These are phyloP conservation scores for Oxyteleia sp. DNA, from an alignment of 2,888 invertebrate genomes.

Conservation along the genomic window DNA sequence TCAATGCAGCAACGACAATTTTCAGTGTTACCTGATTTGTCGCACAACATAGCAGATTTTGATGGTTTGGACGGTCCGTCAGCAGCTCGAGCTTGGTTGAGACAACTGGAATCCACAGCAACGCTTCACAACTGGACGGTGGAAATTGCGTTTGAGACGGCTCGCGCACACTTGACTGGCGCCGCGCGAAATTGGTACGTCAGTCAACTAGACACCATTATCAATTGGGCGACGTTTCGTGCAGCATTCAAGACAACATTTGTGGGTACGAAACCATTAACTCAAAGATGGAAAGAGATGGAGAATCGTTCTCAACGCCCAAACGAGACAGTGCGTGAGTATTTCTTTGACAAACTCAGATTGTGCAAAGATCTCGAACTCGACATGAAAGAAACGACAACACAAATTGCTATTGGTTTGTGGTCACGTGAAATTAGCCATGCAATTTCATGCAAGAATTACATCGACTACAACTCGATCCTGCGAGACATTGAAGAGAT, in stretches of 20 bases:
- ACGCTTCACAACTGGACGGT: slow-evolving; percentile 20
- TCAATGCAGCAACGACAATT: slow-evolving; percentile 12
- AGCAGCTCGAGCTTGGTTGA: slow-evolving; percentile 8
- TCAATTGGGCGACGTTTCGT: slow-evolving; percentile 16
- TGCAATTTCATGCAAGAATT: slow-evolving; percentile 3
- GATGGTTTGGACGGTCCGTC: slow-evolving; percentile 12
- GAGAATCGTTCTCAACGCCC: slow-evolving; percentile 20
- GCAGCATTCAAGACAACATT: slow-evolving; percentile 25
- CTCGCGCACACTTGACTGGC: slow-evolving; percentile 10
- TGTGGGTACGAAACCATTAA: slow-evolving; percentile 17
- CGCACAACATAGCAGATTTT: slow-evolving; percentile 33
- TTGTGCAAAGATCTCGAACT: slow-evolving; percentile 55
- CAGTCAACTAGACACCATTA: slow-evolving; percentile 5
- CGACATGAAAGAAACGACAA: slow-evolving; percentile 29
- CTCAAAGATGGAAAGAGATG: slow-evolving; percentile 64
- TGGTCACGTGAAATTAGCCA: slow-evolving; percentile 27
- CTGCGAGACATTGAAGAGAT: slow-evolving; percentile 26
- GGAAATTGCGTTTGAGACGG: slow-evolving; percentile 35
- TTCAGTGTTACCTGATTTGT: slow-evolving; percentile 27
- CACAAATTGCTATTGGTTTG: slow-evolving; percentile 43
- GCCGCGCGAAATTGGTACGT: slow-evolving; percentile 43
- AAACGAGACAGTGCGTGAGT: slow-evolving; percentile 35
- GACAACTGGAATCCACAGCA: slow-evolving; percentile 29
- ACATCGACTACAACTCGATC: slow-evolving; percentile 22
- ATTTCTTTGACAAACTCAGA: slow-evolving; percentile 60